Evolutionary conservation across 2,797 vertebrate species (phyloP).

Genomic region (Premnoplex brunnescens): DNA sequence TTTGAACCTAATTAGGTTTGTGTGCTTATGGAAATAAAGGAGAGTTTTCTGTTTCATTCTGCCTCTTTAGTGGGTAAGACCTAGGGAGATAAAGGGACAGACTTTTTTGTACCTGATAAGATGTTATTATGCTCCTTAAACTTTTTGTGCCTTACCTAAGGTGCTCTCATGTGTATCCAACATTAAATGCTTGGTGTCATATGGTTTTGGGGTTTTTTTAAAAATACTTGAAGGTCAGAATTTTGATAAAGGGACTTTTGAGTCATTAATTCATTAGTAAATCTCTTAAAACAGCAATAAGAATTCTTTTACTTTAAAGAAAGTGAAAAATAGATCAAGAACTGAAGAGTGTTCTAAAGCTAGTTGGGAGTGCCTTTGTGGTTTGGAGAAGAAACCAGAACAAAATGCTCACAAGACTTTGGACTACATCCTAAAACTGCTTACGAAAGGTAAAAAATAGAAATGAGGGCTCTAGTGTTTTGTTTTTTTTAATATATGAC

Average conservation of each 20-base stretch:
- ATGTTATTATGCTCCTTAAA: fast-evolving
- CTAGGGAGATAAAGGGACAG: fast-evolving
- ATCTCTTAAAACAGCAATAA: neutral
- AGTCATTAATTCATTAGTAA: neutral
- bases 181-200: fast-evolving
- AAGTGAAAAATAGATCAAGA: neutral
- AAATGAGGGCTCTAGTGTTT: fast-evolving
- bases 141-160: fast-evolving
- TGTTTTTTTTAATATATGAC: neutral
- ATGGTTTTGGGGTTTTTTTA: neutral
- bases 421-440: neutral
- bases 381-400: neutral
- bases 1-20: neutral
- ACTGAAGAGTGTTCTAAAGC: neutral
- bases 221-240: neutral
- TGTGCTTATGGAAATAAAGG: neutral
- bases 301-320: neutral
- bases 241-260: neutral
- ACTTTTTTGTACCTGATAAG: fast-evolving
- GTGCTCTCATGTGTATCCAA: fast-evolving
- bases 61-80: fast-evolving
- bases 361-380: fast-evolving
- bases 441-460: neutral
- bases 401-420: neutral
- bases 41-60: neutral